Percentiles rank a stretch among this genome's conserved stretches.
Conservation (phyloP, 1,140 invertebrate species). For the Nylanderia fulva region DNA sequence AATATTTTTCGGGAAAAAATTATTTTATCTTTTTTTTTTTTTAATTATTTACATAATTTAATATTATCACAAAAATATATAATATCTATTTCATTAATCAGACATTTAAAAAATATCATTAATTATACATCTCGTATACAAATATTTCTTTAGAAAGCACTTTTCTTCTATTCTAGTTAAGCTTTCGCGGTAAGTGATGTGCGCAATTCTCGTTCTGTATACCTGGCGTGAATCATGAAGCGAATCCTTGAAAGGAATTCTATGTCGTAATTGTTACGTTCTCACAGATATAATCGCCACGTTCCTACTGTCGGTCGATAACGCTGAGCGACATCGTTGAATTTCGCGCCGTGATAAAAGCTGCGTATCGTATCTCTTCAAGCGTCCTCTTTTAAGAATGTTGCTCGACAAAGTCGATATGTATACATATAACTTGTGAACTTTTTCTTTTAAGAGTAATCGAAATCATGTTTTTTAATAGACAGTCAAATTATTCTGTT, state of each 20-base stretch:
- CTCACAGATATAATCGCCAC: slow-evolving; percentile 45
- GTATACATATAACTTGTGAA: not conserved
- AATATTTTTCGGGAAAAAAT: not conserved
- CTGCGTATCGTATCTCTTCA: not conserved
- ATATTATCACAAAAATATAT: not conserved
- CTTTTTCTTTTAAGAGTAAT: not conserved
- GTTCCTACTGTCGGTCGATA: slow-evolving; percentile 17
- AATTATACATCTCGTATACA: not conserved
- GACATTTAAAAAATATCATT: not conserved
- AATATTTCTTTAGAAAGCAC: slow-evolving; percentile 13
- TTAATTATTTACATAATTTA: not conserved
- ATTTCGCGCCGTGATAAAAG: not conserved
- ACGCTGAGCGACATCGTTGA: slow-evolving; percentile 8
- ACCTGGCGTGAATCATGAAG: slow-evolving; percentile 39
- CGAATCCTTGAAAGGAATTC: slow-evolving; percentile 56
- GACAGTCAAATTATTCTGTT: not conserved
- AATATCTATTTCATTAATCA: not conserved
- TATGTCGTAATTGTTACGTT: slow-evolving; percentile 56
- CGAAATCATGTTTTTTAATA: not conserved
- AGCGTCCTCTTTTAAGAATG: not conserved
- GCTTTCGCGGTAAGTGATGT: slow-evolving; percentile 21
- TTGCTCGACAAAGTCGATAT: not conserved
- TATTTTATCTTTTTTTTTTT: not conserved
- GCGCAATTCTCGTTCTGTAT: slow-evolving; percentile 27
- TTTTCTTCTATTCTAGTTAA: slow-evolving; percentile 8